Percentiles rank a stretch among this genome's conserved stretches.
These are phyloP conservation scores for Drosophila kanekoi DNA, from an alignment of 2,888 invertebrate species.

Conservation along the genomic window DNA sequence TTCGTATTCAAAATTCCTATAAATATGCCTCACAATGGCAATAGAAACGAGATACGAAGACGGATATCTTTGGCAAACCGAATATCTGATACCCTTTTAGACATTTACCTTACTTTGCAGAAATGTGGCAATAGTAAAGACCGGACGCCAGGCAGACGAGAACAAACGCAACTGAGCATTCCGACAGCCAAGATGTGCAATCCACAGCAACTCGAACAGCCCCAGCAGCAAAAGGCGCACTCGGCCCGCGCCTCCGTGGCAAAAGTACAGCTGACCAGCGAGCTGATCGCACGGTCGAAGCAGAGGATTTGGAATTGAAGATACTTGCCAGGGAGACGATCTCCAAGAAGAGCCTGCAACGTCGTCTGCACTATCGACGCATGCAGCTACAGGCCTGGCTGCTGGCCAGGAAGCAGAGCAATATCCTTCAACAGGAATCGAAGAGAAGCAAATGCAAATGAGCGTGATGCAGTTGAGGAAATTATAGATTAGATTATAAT, in stretches of 20 bases:
- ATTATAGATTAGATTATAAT: too few species aligned
- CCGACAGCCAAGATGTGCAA: slow-evolving; percentile 61
- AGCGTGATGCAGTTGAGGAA: too few species aligned
- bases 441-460: slow-evolving; percentile 10
- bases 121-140: too few species aligned
- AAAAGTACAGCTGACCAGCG: slow-evolving; percentile 65
- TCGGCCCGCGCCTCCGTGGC: slow-evolving; percentile 45
- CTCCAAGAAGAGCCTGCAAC: slow-evolving; percentile 62
- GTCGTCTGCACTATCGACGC: slow-evolving; percentile 60
- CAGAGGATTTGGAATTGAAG: slow-evolving; percentile 67
- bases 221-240: too few species aligned
- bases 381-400: slow-evolving; percentile 53
- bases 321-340: slow-evolving; percentile 67
- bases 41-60: too few species aligned
- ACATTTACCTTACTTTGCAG: too few species aligned
- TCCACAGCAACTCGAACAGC: slow-evolving; percentile 32
- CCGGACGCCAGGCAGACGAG: slow-evolving; percentile 1
- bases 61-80: too few species aligned
- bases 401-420: slow-evolving; percentile 38
- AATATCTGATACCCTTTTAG: too few species aligned
- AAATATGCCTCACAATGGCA: too few species aligned
- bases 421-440: slow-evolving; percentile 10
- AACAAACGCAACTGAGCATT: slow-evolving; percentile 54
- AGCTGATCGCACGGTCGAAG: slow-evolving; percentile 65
- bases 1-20: too few species aligned